Base-by-base conservation (phyloP, 2,113 vertebrate genomes). In the Ageneiosus marmoratus region DNA sequence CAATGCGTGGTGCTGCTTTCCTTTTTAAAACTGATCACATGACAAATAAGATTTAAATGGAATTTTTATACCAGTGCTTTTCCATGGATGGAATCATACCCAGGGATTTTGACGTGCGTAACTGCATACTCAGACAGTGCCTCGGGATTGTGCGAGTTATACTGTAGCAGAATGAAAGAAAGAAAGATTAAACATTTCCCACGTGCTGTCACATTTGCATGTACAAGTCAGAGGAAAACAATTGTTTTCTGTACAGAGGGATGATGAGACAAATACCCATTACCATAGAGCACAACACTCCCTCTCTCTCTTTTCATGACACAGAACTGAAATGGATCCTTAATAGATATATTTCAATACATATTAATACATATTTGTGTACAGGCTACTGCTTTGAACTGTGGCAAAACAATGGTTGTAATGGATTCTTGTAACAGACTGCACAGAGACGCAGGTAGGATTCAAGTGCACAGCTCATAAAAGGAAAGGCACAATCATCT, bases 211-310 rank as follows among this genome's bases (percentile, higher is more conserved):
- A 15, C 65, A 60, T 84, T 77, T 84, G 72, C 63, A 53, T 78
- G 44, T 80, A 62, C 73, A 83, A 53, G 48, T 67, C 32, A 11
- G 27, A 58, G 70, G 60, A 82, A 83, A 83, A 88, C 88, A 89
- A 89, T 88, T 63, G 83, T 63, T 78, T 75, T 81, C 51, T 86
- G 86, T 88, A 85, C 65, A 51, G 51, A n/a, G 32, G 16, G 82
- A 69, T 27, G 81, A 87, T 86, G 84, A 85, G 83, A 79, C 84
- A 79, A 48, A 55, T 48, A 34, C 51, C 18, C 65, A 87, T 89
- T 88, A 79, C 11, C 85, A 86, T 85, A 76, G 4, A 67, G 56
- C 65, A 86, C 86, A 89, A 86, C 67, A 74, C 83, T 20, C 56
- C 84, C 74, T 84, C 85, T 85, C 80, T 74, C 20, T n/a, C 41